Percentiles rank a stretch among this genome's conserved stretches.
Evolutionary conservation across 2,797 vertebrate species (phyloP).

Genomic region (Hozukius guyotensis): DNA sequence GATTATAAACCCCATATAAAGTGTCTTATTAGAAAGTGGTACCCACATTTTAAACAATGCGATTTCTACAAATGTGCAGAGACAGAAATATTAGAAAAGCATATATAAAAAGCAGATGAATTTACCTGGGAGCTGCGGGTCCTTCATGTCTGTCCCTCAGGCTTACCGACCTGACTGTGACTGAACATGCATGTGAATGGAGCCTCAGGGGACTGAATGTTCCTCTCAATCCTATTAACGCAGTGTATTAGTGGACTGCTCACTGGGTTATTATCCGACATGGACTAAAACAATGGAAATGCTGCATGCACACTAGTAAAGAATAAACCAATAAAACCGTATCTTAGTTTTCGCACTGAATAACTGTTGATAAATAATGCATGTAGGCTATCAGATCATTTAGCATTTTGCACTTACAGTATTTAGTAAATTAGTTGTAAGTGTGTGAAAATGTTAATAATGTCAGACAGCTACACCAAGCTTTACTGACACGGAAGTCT

Average conservation of each 20-base stretch:
- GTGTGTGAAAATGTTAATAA: neutral
- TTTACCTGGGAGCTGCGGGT: constrained; percentile 79
- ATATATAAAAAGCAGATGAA: neutral
- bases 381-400: neutral
- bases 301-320: constrained; percentile 34
- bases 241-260: constrained; percentile 65
- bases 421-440: neutral
- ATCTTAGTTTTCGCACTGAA: neutral
- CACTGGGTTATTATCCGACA: constrained; percentile 38
- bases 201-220: constrained; percentile 51
- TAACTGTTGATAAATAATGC: neutral
- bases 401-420: neutral
- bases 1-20: neutral
- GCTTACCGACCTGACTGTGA: constrained; percentile 47
- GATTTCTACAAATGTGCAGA: neutral
- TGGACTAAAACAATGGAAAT: constrained; percentile 32
- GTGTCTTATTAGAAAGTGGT: neutral
- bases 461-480: neutral
- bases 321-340: neutral
- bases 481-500: neutral
- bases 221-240: constrained; percentile 79
- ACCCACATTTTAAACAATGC: neutral
- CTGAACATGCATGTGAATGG: constrained; percentile 45
- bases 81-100: neutral
- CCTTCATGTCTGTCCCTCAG: constrained; percentile 75